Conservation (phyloP, 1,140 invertebrate genomes). For the Matsumurasca onukii region DNA sequence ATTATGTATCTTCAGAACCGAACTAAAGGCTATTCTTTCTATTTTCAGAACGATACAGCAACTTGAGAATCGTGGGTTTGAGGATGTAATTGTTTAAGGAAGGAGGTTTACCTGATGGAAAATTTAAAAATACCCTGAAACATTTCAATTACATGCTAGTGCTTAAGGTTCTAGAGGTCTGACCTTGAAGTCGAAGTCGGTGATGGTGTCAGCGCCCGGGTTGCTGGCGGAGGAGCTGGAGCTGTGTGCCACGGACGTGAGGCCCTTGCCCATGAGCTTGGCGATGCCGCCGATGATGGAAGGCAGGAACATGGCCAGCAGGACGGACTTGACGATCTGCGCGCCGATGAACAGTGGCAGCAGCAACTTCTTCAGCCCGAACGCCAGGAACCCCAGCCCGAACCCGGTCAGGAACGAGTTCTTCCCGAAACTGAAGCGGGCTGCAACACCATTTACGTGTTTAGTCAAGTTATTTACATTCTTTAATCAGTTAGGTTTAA, state of each 20-base stretch:
- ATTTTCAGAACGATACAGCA: no score
- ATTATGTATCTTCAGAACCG: no score
- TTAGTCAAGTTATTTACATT: no score
- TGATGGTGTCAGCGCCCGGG: slow-evolving; percentile 50
- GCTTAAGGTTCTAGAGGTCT: no score
- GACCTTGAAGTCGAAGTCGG: slow-evolving; percentile 67
- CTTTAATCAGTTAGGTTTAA: no score
- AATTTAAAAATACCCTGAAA: no score
- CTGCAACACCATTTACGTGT: slow-evolving; percentile 36
- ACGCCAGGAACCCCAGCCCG: slow-evolving; percentile 70
- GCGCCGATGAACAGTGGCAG: slow-evolving; percentile 69
- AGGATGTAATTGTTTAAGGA: no score
- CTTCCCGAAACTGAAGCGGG: slow-evolving; percentile 50
- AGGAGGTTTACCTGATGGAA: no score
- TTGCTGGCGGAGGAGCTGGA: slow-evolving; percentile 52
- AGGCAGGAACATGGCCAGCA: slow-evolving; percentile 78
- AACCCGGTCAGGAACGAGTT: slow-evolving; percentile 67
- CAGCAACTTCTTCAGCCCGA: slow-evolving; percentile 77
- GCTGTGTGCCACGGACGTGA: slow-evolving; percentile 42
- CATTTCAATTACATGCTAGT: no score
- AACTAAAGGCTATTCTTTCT: no score
- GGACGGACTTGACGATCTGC: slow-evolving; percentile 75
- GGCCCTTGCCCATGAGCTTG: slow-evolving; percentile 74
- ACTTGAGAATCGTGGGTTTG: no score
- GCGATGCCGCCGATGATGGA: slow-evolving; percentile 77